A percentile compares a stretch with the other conserved stretches of the same genome.
These are phyloP conservation scores for Zaprionus capensis DNA, from an alignment of 1,140 invertebrate genomes.

Conservation along the genomic window DNA sequence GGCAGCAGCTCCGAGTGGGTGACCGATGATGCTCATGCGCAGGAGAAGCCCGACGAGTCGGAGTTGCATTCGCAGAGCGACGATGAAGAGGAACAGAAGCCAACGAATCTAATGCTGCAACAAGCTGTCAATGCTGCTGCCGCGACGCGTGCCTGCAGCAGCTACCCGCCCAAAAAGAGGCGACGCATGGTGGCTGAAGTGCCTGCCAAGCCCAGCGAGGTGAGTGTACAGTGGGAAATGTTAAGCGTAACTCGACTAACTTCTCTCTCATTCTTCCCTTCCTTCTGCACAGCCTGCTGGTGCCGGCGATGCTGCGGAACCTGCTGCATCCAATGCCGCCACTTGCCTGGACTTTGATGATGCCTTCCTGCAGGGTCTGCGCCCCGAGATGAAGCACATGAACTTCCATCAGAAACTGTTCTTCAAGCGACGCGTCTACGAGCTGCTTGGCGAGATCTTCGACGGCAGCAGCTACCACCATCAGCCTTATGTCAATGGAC, in stretches of 20 bases:
- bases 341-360: constrained; percentile 62
- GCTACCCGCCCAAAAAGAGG: constrained; percentile 50
- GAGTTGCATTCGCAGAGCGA: constrained; percentile 31
- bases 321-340: background rate
- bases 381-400: constrained; percentile 75
- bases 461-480: background rate
- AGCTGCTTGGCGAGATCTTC: constrained; percentile 70
- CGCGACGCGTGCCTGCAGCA: constrained; percentile 9
- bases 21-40: constrained; percentile 58
- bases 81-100: constrained; percentile 38
- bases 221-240: constrained; percentile 5
- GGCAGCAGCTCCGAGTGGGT: constrained; percentile 39
- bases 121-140: background rate
- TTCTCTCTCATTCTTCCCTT: background rate
- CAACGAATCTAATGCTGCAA: too few relatives aligned
- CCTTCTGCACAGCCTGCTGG: background rate
- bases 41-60: constrained; percentile 29
- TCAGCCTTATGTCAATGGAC: constrained; percentile 12
- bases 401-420: constrained; percentile 70
- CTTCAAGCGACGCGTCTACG: constrained; percentile 77
- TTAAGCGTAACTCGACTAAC: background rate
- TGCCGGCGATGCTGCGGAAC: background rate
- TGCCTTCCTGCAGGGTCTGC: constrained; percentile 70
- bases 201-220: constrained; percentile 3
- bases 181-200: constrained; percentile 14